phyloP scores from a whole-genome alignment of 2,888 invertebrate species.

The Drosophila nigritarsus region DNA sequence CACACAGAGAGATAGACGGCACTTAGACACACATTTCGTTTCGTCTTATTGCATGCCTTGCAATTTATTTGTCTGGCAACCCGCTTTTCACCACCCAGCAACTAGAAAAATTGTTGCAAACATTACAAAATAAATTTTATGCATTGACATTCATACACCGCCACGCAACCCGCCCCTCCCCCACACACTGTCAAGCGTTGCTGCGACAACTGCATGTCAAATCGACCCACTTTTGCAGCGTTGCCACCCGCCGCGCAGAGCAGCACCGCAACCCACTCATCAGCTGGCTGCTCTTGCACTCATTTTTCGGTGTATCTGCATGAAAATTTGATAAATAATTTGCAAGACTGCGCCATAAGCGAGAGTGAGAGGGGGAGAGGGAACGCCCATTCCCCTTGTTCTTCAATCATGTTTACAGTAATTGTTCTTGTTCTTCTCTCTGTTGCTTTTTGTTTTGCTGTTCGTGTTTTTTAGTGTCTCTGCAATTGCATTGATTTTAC shows the following conservation, averaged over 20 bases:
- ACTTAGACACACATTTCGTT: slow-evolving; percentile 65
- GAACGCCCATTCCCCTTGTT: background rate
- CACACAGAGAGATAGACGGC: slow-evolving; percentile 24
- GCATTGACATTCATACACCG: slow-evolving; percentile 71
- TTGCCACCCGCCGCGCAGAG: slow-evolving; percentile 24
- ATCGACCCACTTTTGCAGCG: slow-evolving; percentile 76
- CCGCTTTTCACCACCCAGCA: slow-evolving; percentile 6
- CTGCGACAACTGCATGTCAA: slow-evolving; percentile 81
- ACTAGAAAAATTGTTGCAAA: slow-evolving; percentile 73
- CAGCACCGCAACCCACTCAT: slow-evolving; percentile 10
- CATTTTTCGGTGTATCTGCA: slow-evolving; percentile 72
- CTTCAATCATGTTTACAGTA: slow-evolving; percentile 57
- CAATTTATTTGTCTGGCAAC: slow-evolving; percentile 76
- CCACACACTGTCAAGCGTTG: slow-evolving; percentile 56
- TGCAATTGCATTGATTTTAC: slow-evolving; percentile 72
- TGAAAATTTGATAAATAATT: slow-evolving; percentile 81
- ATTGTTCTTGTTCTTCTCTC: slow-evolving; percentile 27
- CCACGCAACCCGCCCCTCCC: background rate
- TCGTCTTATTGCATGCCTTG: slow-evolving; percentile 79
- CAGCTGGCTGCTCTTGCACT: slow-evolving; percentile 51
- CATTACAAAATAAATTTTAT: slow-evolving; percentile 74
- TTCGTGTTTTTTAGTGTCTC: slow-evolving; percentile 61
- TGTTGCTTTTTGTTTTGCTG: slow-evolving; percentile 36
- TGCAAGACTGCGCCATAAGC: slow-evolving; percentile 24
- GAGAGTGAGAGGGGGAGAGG: background rate